Base-by-base conservation (phyloP, 2,888 invertebrate genomes). In the Acronicta aceris region DNA sequence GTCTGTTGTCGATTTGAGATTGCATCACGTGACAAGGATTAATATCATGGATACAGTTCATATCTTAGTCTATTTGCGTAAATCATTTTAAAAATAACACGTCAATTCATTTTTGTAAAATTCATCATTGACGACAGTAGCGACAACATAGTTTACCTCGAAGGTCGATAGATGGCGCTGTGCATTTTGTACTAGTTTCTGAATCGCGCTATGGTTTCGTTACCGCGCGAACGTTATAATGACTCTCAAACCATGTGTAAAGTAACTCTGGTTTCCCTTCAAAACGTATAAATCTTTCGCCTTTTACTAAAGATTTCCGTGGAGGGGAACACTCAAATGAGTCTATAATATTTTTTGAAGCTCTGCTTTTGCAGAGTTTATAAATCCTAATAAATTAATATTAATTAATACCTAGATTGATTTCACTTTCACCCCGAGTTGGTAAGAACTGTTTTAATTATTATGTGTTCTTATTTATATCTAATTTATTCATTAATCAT, bases 261-360 rank as follows among this genome's bases (percentile, higher is more conserved):
- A 54, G 48, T 61, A 66, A 92, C 95, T 96, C 95, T 95, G 95
- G 96, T 94, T 95, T 96, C 95, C 95, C 95, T 95, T 95, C 96
- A 96, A 89, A 89, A 95, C 96, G 96, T 86, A 96, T 95, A 96
- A 96, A 96, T 96, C 96, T 96, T 96, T 96, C 96, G 96, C 96
- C 96, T 96, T 96, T 96, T 96, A 96, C 96, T 96, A 96, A 96
- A 96, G 96, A 96, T 96, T 96, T 96, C 96, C 96, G 96, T 96
- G 96, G 96, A 96, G 96, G 95, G 96, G 96, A 93, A 94, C 96
- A 96, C 95, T 95, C 95, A 95, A 95, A 96, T 96, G 96, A 96
- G 96, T 96, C 95, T 96, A 59, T 59, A 41, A 25, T 49, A 72
- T 82, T 85, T 87, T 87, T 87, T 33, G 15, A 63, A 65, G 6